These are phyloP conservation scores for Hydrolagus colliei DNA, from an alignment of 2,797 vertebrate genomes.

Conservation along the genomic window DNA sequence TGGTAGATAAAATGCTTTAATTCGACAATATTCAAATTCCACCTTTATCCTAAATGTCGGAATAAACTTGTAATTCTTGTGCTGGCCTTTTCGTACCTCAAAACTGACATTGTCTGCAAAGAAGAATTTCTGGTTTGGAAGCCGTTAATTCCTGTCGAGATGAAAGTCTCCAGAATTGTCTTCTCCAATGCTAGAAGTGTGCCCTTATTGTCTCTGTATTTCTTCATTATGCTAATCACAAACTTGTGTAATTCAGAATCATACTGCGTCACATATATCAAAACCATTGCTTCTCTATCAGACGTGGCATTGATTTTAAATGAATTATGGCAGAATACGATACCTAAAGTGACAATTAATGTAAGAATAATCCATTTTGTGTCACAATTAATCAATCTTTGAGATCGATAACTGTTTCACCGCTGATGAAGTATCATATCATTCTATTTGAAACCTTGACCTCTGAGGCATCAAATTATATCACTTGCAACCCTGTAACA, in stretches of 20 bases:
- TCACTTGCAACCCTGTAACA: not conserved
- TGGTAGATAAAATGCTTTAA: too few species aligned
- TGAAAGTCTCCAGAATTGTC: too few species aligned
- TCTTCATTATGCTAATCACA: conserved; percentile 22
- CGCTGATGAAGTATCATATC: conserved; percentile 43
- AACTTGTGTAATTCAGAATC: conserved; percentile 13
- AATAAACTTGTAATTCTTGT: not conserved
- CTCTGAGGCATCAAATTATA: conserved; percentile 1
- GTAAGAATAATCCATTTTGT: conserved; percentile 44
- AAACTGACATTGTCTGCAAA: not conserved
- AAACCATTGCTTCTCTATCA: conserved; percentile 16
- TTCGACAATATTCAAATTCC: too few species aligned
- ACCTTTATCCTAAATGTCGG: not conserved
- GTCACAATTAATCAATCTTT: conserved; percentile 39
- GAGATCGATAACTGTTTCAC: conserved; percentile 53
- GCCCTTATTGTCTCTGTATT: not conserved
- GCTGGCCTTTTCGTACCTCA: not conserved
- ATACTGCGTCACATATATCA: conserved; percentile 25
- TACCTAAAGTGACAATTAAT: conserved; percentile 40
- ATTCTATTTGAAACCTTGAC: conserved; percentile 23
- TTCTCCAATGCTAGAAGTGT: not conserved
- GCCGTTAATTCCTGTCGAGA: not conserved
- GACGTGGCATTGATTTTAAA: conserved; percentile 29
- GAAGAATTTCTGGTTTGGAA: conserved; percentile 1
- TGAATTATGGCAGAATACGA: conserved; percentile 23